phyloP scores from a whole-genome alignment of 2,113 vertebrate species.

The Abramis brama region DNA sequence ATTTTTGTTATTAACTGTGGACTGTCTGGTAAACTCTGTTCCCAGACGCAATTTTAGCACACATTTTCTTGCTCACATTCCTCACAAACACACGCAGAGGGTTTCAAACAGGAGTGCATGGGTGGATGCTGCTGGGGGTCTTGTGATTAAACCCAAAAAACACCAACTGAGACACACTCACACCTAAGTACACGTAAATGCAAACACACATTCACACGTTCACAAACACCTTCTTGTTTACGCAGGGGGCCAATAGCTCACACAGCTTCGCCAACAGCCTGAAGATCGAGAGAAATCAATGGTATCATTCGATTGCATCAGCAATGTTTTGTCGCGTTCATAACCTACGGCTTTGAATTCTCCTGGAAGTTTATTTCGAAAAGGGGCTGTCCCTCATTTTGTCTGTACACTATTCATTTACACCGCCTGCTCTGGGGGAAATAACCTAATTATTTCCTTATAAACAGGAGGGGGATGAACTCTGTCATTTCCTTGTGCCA shows the following conservation, averaged over 20 bases:
- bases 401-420: slow-evolving; percentile 38
- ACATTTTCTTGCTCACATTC: background rate
- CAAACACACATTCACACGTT: slow-evolving; percentile 30
- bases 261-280: slow-evolving; percentile 3
- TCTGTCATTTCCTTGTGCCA: slow-evolving; percentile 37
- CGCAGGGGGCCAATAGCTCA: slow-evolving; percentile 11
- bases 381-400: slow-evolving; percentile 41
- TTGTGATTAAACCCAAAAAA: slow-evolving; percentile 12
- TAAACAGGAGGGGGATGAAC: slow-evolving; percentile 48
- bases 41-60: background rate
- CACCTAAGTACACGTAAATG: background rate
- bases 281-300: slow-evolving; percentile 14
- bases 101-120: slow-evolving; percentile 11
- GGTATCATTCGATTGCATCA: slow-evolving; percentile 36
- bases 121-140: slow-evolving; percentile 19
- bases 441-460: slow-evolving; percentile 54
- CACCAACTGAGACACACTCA: background rate
- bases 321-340: slow-evolving; percentile 25
- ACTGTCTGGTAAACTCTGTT: background rate
- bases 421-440: slow-evolving; percentile 45
- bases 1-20: background rate
- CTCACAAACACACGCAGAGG: background rate
- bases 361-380: slow-evolving; percentile 40
- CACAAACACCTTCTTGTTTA: slow-evolving; percentile 35
- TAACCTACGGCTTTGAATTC: slow-evolving; percentile 39